Conservation (phyloP, 1,140 invertebrate species). For the Caenorhabditis inopinata region DNA sequence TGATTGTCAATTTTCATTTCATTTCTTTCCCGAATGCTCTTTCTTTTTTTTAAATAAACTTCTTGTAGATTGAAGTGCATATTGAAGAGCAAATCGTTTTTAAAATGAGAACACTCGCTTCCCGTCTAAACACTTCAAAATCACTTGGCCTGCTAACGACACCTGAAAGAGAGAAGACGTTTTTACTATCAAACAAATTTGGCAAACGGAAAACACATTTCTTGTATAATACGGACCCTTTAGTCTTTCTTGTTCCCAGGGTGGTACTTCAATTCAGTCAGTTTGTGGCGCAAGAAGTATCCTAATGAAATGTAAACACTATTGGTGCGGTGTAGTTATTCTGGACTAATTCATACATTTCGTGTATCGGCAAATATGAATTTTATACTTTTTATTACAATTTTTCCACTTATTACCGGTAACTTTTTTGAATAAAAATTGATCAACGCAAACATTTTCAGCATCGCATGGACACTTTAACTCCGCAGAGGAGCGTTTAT, state of each 20-base stretch:
- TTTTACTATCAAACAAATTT: background rate
- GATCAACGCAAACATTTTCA: too few relatives aligned
- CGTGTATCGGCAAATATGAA: background rate
- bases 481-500: conserved; percentile 82
- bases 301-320: conserved; percentile 34
- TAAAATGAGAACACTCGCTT: background rate
- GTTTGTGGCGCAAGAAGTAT: conserved; percentile 16
- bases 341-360: conserved; percentile 21
- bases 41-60: background rate
- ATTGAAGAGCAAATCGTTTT: background rate
- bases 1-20: conserved; percentile 16
- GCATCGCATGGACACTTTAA: background rate
- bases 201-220: background rate
- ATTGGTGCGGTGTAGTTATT: background rate
- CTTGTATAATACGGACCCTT: background rate
- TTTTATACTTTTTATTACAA: background rate
- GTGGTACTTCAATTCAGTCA: conserved; percentile 29
- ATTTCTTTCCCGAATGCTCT: conserved; percentile 27
- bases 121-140: conserved; percentile 17
- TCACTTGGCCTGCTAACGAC: conserved; percentile 20
- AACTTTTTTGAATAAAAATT: background rate
- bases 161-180: conserved; percentile 15
- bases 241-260: conserved; percentile 16
- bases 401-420: background rate
- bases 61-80: conserved; percentile 5